Base-by-base conservation (phyloP, 2,113 vertebrate genomes). In the Arothron firmamentum region DNA sequence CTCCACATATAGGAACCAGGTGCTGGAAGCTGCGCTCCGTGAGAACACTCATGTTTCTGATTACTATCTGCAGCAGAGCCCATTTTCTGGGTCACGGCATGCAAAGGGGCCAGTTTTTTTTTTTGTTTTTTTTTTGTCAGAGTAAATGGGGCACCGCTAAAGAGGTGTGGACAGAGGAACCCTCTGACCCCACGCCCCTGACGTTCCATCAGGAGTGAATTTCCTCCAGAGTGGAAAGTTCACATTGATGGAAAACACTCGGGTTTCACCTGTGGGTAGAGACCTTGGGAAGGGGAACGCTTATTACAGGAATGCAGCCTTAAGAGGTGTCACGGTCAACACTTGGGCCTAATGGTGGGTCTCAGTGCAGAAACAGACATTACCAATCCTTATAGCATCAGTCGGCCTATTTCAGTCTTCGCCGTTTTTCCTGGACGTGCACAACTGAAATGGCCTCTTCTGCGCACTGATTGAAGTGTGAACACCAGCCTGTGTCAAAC, bases 51-150 rank as follows among this genome's bases (percentile, higher is more conserved):
- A 56, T 90, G 88, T 31, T 80, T 85, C 60, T 67, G 45, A 88
- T 88, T 88, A 91, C 48, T 41, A 57, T 68, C 59, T 50, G 52
- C 49, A 49, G 45, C 82, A 67, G 62, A 80, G 54, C 70, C 51
- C 63, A 73, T 89, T 88, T 86, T 88, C 77, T 69, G 84, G 87
- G 83, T 89, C 85, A 83, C 58, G 67, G 67, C 54, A 58, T 62
- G 75, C 48, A 63, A 76, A 83, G 67, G 65, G 77, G 74, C 68
- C 82, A 79, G 68, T 67, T 77, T 78, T 78, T 79, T 14, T 28
- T 28, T 28, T 78, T 79, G 5, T 28, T 28, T 28, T 28, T 28
- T 28, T 28, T 28, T 49, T 20, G 19, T 11, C 16, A 19, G 65
- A 77, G 52, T 50, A 51, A 52, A 56, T 20, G 23, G 55, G 51